Evolutionary conservation across 2,888 invertebrate species (phyloP).

Genomic region (Chironomus tentans): DNA sequence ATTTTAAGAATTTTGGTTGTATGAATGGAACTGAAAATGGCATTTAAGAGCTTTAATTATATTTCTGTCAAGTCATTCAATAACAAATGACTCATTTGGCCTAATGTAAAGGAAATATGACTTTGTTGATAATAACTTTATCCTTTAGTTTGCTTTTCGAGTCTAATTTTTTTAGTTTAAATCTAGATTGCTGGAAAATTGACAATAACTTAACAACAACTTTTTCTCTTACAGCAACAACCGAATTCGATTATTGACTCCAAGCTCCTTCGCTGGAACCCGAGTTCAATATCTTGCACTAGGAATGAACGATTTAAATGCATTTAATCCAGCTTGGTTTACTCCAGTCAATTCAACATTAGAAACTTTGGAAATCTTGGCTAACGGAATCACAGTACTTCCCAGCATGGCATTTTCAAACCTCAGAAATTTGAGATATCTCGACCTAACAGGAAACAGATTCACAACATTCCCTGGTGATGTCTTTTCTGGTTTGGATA

Average conservation of each 20-base stretch:
- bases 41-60: too few relatives aligned
- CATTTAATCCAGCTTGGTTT: background rate
- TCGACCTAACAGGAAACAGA: background rate
- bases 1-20: too few relatives aligned
- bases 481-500: background rate
- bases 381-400: background rate
- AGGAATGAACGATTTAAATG: background rate
- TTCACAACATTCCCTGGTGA: background rate
- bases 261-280: background rate
- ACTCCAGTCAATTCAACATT: background rate
- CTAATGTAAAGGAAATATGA: too few relatives aligned
- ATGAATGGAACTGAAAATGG: too few relatives aligned
- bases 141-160: too few relatives aligned
- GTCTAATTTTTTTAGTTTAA: too few relatives aligned
- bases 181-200: too few relatives aligned
- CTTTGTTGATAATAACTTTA: too few relatives aligned
- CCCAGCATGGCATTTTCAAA: background rate
- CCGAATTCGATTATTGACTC: background rate
- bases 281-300: background rate
- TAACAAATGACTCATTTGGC: too few relatives aligned
- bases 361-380: background rate
- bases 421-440: background rate
- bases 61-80: too few relatives aligned
- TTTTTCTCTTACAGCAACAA: background rate
- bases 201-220: too few relatives aligned